Evolutionary conservation across 35 echinoderm and acorn worm species (phyloP).

Genomic region (Lytechinus variegatus): DNA sequence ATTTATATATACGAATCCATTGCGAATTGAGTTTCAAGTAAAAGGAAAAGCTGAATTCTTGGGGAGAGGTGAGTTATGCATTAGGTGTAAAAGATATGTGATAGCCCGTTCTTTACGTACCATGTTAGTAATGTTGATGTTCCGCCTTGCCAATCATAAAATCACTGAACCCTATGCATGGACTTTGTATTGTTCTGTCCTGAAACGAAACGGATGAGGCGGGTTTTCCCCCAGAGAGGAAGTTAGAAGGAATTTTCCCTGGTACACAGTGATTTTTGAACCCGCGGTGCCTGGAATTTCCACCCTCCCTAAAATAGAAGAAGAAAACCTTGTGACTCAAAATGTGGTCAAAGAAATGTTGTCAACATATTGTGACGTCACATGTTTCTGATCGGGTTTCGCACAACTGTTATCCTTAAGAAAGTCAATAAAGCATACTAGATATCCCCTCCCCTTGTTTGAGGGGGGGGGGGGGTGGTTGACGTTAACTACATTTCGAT

Average conservation of each 20-base stretch:
- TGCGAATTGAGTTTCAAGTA: too few relatives aligned
- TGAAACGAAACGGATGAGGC: not conserved
- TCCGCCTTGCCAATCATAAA: too few relatives aligned
- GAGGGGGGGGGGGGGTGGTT: too few relatives aligned
- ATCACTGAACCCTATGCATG: too few relatives aligned
- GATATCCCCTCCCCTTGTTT: too few relatives aligned
- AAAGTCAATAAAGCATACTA: not conserved
- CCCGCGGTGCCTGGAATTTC: not conserved
- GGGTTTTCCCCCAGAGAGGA: not conserved
- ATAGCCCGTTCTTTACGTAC: too few relatives aligned
- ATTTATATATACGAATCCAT: too few relatives aligned
- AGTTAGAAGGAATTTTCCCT: too few relatives aligned
- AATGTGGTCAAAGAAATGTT: not conserved
- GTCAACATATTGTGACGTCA: not conserved
- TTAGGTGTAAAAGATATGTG: too few relatives aligned
- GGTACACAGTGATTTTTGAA: not conserved
- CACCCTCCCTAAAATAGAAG: slow-evolving; percentile 5
- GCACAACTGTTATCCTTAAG: not conserved
- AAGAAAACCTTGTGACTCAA: not conserved
- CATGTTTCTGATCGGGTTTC: not conserved
- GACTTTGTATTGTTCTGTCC: not conserved
- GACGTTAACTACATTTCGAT: not conserved
- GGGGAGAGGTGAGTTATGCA: too few relatives aligned
- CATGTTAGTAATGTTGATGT: too few relatives aligned
- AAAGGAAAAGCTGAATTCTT: too few relatives aligned